Evolutionary conservation across 2,888 invertebrate species (phyloP).

Genomic region (Hemistola chrysoprasaria): DNA sequence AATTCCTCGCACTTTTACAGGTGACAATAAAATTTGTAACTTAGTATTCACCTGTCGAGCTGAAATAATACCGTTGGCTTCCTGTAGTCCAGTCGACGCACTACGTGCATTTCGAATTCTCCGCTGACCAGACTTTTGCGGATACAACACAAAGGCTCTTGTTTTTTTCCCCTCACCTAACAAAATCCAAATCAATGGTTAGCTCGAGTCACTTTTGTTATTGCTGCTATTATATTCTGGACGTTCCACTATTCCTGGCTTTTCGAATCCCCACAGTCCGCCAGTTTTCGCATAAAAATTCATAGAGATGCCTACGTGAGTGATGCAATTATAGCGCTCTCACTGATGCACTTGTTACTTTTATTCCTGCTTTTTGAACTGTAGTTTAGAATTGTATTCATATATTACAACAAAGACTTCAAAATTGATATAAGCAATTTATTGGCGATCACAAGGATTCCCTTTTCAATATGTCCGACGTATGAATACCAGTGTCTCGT

Average conservation of each 20-base stretch:
- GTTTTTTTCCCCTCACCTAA: conserved; percentile 63
- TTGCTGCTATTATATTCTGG: conserved; percentile 68
- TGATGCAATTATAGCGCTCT: conserved; percentile 33
- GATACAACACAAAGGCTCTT: conserved; percentile 66
- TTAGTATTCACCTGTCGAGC: conserved; percentile 70
- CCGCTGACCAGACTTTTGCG: conserved; percentile 64
- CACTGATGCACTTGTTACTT: not conserved
- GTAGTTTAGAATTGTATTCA: no score
- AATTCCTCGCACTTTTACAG: conserved; percentile 35
- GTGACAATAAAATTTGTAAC: conserved; percentile 56
- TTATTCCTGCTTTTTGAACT: not conserved
- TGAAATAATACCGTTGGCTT: conserved; percentile 61
- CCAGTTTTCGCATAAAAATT: conserved; percentile 54
- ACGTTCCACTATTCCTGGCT: conserved; percentile 48
- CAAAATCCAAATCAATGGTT: conserved; percentile 79
- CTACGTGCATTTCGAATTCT: conserved; percentile 51
- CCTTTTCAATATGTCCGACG: not conserved
- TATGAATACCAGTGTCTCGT: conserved; percentile 8
- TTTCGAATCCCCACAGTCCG: conserved; percentile 40
- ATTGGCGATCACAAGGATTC: not conserved
- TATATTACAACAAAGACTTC: no score
- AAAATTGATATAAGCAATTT: no score
- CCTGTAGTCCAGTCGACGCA: conserved; percentile 38
- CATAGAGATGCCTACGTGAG: conserved; percentile 40
- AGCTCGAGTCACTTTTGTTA: conserved; percentile 75